phyloP scores from a whole-genome alignment of 2,797 vertebrate genomes.

The Xiphophorus birchmanni region DNA sequence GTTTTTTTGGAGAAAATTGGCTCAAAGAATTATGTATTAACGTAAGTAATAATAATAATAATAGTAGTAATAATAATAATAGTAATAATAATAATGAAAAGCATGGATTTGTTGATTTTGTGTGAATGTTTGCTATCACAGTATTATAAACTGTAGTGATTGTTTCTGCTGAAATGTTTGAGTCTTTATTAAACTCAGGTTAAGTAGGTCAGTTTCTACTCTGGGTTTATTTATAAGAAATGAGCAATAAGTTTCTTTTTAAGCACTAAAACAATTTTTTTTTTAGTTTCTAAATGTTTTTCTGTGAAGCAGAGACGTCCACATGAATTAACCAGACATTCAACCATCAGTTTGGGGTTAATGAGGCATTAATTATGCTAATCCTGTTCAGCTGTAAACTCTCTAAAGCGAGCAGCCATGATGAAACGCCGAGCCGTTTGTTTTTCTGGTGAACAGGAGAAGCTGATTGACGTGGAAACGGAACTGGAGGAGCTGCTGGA shows the following conservation, averaged over 20 bases:
- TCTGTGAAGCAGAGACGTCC: constrained; percentile 50
- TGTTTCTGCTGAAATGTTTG: background rate
- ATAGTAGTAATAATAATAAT: too few relatives aligned
- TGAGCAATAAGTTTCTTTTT: background rate
- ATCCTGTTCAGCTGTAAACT: constrained; percentile 44
- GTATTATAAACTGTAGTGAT: too few relatives aligned
- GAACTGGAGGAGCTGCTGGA: constrained; percentile 82
- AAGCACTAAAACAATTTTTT: background rate
- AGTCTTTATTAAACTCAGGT: background rate
- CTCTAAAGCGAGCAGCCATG: constrained; percentile 18
- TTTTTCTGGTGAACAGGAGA: constrained; percentile 68
- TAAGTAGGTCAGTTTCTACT: background rate
- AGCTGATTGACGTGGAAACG: constrained; percentile 78
- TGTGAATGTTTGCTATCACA: too few relatives aligned
- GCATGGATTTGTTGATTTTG: too few relatives aligned
- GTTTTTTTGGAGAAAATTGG: too few relatives aligned
- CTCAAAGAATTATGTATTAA: too few relatives aligned
- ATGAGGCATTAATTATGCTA: constrained; percentile 67
- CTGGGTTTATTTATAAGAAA: background rate
- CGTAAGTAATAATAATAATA: too few relatives aligned
- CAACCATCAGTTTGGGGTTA: constrained; percentile 61
- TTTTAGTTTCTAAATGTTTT: too few relatives aligned
- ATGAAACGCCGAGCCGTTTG: background rate
- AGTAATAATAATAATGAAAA: too few relatives aligned
- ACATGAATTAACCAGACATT: constrained; percentile 54